These are phyloP conservation scores for Ophion obscuratus DNA, from an alignment of 2,888 invertebrate genomes.

Conservation along the genomic window DNA sequence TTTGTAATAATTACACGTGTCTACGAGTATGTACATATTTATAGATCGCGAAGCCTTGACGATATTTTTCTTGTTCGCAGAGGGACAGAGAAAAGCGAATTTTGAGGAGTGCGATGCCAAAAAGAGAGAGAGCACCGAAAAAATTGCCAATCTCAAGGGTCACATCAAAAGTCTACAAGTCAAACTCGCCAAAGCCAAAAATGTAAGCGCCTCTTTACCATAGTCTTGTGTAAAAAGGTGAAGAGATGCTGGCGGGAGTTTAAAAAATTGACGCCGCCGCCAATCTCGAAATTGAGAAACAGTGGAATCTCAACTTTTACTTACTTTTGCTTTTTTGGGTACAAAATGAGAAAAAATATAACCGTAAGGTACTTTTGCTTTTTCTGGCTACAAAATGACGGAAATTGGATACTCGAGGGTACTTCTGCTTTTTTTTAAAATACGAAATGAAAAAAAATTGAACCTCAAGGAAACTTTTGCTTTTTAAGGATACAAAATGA, in stretches of 20 bases:
- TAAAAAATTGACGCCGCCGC: neutral
- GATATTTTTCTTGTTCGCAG: conserved; percentile 83
- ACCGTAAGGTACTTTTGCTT: neutral
- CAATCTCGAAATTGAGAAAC: no score
- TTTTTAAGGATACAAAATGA: no score
- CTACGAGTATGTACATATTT: neutral
- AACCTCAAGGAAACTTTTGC: no score
- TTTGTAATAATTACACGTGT: conserved; percentile 35
- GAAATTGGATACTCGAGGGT: no score
- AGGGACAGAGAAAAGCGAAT: conserved; percentile 93
- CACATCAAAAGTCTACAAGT: conserved; percentile 88
- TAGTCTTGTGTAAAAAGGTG: no score
- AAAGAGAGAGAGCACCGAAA: conserved; percentile 89
- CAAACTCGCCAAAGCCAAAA: conserved; percentile 86
- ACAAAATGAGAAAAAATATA: neutral
- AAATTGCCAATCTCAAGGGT: conserved; percentile 89
- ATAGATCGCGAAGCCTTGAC: conserved; percentile 32
- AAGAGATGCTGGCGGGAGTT: neutral
- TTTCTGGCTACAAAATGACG: no score
- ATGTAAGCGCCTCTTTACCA: conserved; percentile 75
- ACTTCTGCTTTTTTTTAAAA: no score
- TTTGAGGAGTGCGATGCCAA: conserved; percentile 92
- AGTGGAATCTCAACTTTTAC: no score
- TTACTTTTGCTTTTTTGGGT: no score
- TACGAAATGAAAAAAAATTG: no score